phyloP scores from a whole-genome alignment of 2,888 invertebrate genomes.

The Trachelus stipa region DNA sequence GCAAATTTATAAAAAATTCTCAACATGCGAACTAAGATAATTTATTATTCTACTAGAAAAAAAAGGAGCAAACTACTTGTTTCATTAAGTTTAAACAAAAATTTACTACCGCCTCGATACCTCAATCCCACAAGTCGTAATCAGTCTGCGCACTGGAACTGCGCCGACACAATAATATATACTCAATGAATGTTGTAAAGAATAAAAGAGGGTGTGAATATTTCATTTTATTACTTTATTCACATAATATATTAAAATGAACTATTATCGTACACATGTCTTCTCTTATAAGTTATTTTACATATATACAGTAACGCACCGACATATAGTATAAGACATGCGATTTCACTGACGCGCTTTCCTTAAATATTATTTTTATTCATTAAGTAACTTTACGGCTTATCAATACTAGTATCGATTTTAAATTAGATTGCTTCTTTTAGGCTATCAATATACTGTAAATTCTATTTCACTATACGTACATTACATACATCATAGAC shows the following conservation, averaged over 20 bases:
- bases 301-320: constrained; percentile 20
- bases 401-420: background rate
- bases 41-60: background rate
- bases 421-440: background rate
- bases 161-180: constrained; percentile 12
- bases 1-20: background rate
- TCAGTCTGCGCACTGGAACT: constrained; percentile 2
- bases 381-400: background rate
- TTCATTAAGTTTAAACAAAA: background rate
- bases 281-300: constrained; percentile 11
- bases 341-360: background rate
- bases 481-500: background rate
- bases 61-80: background rate
- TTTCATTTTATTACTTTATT: constrained; percentile 8
- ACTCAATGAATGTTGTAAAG: constrained; percentile 7
- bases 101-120: background rate
- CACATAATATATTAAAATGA: constrained; percentile 18
- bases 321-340: background rate
- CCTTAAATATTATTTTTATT: background rate
- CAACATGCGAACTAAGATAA: background rate
- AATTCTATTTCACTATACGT: background rate
- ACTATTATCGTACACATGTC: background rate
- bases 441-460: background rate
- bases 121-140: background rate
- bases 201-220: background rate